Evolutionary conservation across 2,113 vertebrate species (phyloP).

Genomic region (Osmerus eperlanus): DNA sequence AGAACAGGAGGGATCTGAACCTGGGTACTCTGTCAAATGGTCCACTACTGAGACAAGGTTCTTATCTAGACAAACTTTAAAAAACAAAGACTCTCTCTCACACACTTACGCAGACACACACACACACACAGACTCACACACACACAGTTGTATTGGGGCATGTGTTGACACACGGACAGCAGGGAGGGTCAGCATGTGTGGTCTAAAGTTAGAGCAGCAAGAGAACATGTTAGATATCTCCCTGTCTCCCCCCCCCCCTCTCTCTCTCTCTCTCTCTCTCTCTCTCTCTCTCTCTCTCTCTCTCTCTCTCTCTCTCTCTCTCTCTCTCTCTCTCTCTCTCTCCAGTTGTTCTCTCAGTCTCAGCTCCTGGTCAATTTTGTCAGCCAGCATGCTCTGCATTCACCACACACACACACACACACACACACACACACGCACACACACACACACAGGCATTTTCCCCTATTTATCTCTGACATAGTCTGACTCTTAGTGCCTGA

Average conservation of each 20-base stretch:
- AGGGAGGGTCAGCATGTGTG: slow-evolving; percentile 63
- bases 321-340: too few species aligned
- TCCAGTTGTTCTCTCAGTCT: too few species aligned
- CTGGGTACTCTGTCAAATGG: too few species aligned
- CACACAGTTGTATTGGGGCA: slow-evolving; percentile 44
- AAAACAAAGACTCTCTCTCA: background rate
- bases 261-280: background rate
- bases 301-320: slow-evolving; percentile 28
- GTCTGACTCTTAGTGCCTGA: slow-evolving; percentile 18
- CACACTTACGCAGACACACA: background rate
- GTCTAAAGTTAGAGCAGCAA: slow-evolving; percentile 67
- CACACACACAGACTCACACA: background rate
- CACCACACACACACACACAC: background rate
- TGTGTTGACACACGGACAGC: slow-evolving; percentile 63
- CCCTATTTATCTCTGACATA: background rate
- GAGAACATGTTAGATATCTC: slow-evolving; percentile 56
- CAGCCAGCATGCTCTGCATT: too few species aligned
- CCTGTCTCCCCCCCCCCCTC: slow-evolving; percentile 41
- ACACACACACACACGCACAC: background rate
- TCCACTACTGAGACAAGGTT: too few species aligned
- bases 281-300: slow-evolving; percentile 8
- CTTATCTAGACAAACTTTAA: too few species aligned
- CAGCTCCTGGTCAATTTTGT: too few species aligned
- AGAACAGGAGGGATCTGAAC: too few species aligned
- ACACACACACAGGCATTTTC: too few species aligned